A percentile compares a stretch with the other conserved stretches of the same genome.
These are phyloP conservation scores for Melanotaenia trifasciata DNA, from an alignment of 2,797 vertebrate species.

Conservation along the genomic window DNA sequence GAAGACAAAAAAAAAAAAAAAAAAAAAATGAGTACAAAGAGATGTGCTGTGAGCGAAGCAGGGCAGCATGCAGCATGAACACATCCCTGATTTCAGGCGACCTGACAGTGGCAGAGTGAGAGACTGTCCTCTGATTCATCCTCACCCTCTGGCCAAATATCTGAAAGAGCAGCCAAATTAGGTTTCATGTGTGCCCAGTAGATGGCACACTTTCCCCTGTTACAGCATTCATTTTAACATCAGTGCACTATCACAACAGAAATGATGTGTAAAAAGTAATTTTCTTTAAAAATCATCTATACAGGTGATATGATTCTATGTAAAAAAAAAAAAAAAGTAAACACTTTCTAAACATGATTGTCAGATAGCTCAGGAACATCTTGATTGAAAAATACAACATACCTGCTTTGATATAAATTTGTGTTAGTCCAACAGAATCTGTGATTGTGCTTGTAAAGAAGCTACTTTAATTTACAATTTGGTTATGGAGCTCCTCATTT, in stretches of 20 bases:
- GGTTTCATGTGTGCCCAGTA: constrained; percentile 54
- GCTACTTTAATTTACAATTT: constrained; percentile 44
- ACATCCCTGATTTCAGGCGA: constrained; percentile 61
- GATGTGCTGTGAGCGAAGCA: constrained; percentile 28
- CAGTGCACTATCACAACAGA: background rate
- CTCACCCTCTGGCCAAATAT: constrained; percentile 50
- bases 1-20: constrained; percentile 3
- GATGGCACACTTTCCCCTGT: constrained; percentile 76
- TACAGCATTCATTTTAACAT: constrained; percentile 1
- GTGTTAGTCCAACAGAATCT: constrained; percentile 21
- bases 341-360: background rate
- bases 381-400: background rate
- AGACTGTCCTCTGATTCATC: constrained; percentile 66
- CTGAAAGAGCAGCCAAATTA: constrained; percentile 30
- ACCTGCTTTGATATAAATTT: constrained; percentile 14
- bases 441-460: constrained; percentile 21
- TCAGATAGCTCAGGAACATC: background rate
- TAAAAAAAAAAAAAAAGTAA: background rate
- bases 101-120: constrained; percentile 52
- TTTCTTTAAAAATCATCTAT: background rate
- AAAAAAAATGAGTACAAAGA: constrained; percentile 34
- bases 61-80: constrained; percentile 43
- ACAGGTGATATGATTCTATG: background rate
- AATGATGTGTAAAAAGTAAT: background rate
- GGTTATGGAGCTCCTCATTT: constrained; percentile 35